Base-by-base conservation (phyloP, 2,888 invertebrate species). In the Coelopa pilipes region DNA sequence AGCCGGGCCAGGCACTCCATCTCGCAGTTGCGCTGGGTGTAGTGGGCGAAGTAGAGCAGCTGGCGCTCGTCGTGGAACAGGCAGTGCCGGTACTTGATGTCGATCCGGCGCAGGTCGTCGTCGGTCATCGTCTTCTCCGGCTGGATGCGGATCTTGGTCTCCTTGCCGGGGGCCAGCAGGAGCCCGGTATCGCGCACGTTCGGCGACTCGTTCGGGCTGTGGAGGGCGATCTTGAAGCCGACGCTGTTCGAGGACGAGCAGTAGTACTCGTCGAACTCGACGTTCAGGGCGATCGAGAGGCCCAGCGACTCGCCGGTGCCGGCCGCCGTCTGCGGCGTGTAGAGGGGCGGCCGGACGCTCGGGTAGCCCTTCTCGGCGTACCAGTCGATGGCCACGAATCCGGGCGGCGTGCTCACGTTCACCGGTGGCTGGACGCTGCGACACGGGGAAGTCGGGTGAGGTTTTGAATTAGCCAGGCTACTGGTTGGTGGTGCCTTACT, bases 1-100 rank as follows among this genome's bases (percentile, higher is more conserved):
- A 93, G 91, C 78, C 90, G 91, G 0, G 94, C 92, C 84, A 93
- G 92, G 85, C 94, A 94, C 86, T 94, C 94, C 87, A 93, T 90
- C 83, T 92, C 90, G 82, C 94, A 94, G 84, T 94, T 94, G 76
- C 91, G 90, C 82, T 93, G 91, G 0, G 94, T 93, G 86, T 94
- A 94, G 1, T 93, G 93, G 80, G 92, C 88, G 83, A 81, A 86
- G 84, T 93, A 94, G 2, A 90, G 89, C 69, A 95, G 86, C 53
- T 90, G 89, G 55, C 91, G 90, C 86, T 95, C 95, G 59, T 89
- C 89, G 0, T 91, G 90, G 83, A 95, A 95, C 73, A 92, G 89
- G 79, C 95, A 94, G 15, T 91, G 90, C 47, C 94, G 88, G 69
- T 80, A 80, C 57, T 78, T 74, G 67, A 78, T 80, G 69, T 81